Evolutionary conservation across 2,797 vertebrate genomes (phyloP).

Genomic region (Typhlichthys subterraneus): DNA sequence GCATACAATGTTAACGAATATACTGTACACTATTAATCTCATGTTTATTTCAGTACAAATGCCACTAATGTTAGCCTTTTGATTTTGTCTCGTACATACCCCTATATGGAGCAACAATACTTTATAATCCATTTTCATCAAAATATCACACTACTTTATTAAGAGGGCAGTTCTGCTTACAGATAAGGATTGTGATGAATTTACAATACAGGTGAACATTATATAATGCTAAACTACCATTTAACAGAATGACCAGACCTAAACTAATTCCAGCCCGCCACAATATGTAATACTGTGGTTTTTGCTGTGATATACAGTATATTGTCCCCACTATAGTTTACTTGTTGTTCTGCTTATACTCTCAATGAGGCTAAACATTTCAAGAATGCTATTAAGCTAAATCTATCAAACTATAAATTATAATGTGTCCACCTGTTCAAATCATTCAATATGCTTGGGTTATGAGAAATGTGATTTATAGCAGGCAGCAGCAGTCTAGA

Average conservation of each 20-base stretch:
- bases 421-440: too few relatives aligned
- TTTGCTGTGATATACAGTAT: neutral
- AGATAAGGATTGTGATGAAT: constrained; percentile 2
- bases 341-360: neutral
- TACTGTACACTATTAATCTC: too few relatives aligned
- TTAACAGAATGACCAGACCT: constrained; percentile 8
- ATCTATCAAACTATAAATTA: too few relatives aligned
- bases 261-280: constrained; percentile 19
- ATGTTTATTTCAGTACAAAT: constrained; percentile 29
- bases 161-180: neutral
- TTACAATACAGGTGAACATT: constrained; percentile 8
- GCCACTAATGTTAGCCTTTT: constrained; percentile 28
- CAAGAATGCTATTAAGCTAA: neutral
- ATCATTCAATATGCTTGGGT: too few relatives aligned
- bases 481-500: neutral
- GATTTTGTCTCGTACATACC: constrained; percentile 1
- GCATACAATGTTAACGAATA: too few relatives aligned
- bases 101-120: constrained; percentile 28
- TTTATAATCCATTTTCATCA: constrained; percentile 2
- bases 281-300: too few relatives aligned
- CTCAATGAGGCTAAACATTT: too few relatives aligned
- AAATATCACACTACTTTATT: too few relatives aligned
- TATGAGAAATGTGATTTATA: constrained; percentile 8
- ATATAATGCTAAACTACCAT: constrained; percentile 28
- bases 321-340: neutral